phyloP scores from a whole-genome alignment of 2,113 vertebrate genomes.

The Peromyscus leucopus region DNA sequence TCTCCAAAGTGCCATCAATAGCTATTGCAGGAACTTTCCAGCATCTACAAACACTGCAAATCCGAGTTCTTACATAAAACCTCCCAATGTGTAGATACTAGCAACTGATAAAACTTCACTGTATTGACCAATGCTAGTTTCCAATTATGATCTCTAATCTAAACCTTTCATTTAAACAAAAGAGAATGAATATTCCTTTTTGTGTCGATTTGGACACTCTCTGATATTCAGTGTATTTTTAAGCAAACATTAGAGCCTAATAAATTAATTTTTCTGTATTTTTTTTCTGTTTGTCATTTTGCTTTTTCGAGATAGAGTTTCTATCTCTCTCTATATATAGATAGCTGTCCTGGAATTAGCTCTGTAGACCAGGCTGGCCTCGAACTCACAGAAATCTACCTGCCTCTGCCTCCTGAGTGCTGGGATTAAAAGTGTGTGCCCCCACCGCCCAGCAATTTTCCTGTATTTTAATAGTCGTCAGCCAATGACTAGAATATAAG shows the following conservation, averaged over 20 bases:
- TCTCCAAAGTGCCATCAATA: background rate
- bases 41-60: background rate
- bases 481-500: background rate
- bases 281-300: too few relatives aligned
- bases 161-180: conserved; percentile 1
- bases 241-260: background rate
- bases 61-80: background rate
- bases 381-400: too few relatives aligned
- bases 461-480: background rate
- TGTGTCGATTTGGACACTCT: background rate
- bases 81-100: background rate
- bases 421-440: too few relatives aligned
- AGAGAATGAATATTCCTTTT: background rate
- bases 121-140: background rate
- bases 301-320: too few relatives aligned
- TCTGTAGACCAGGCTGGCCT: too few relatives aligned
- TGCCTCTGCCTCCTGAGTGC: too few relatives aligned
- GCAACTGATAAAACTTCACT: background rate
- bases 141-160: background rate
- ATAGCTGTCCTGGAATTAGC: too few relatives aligned
- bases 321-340: too few relatives aligned
- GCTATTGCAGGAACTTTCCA: background rate
- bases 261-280: background rate
- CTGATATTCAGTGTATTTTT: background rate
- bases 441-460: background rate